A percentile compares a stretch with the other conserved stretches of the same genome.
Evolutionary conservation across 2,113 vertebrate genomes (phyloP).

Genomic region (Percina caprodes): DNA sequence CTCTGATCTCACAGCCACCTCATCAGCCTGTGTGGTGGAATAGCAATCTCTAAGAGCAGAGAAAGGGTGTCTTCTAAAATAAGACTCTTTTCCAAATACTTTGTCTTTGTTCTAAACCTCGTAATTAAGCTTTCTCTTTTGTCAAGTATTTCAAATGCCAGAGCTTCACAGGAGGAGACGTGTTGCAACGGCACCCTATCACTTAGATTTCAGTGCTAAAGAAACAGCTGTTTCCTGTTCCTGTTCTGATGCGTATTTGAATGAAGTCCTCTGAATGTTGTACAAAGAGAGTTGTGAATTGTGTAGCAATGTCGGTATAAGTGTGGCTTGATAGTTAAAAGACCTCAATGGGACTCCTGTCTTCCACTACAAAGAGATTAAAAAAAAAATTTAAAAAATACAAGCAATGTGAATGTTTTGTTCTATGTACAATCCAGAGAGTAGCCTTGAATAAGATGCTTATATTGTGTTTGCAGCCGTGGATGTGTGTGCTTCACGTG

Average conservation of each 20-base stretch:
- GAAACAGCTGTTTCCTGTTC: slow-evolving; percentile 33
- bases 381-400: slow-evolving; percentile 11
- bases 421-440: slow-evolving; percentile 3
- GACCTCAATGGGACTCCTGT: slow-evolving; percentile 15
- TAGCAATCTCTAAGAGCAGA: slow-evolving; percentile 4
- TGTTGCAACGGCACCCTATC: background rate
- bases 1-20: slow-evolving; percentile 48
- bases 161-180: background rate
- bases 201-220: slow-evolving; percentile 9
- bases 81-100: slow-evolving; percentile 1
- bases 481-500: background rate
- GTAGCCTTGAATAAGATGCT: slow-evolving; percentile 14
- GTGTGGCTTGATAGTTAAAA: slow-evolving; percentile 21
- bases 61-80: slow-evolving; percentile 31
- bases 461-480: slow-evolving; percentile 18
- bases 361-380: slow-evolving; percentile 27
- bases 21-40: slow-evolving; percentile 35
- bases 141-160: slow-evolving; percentile 9
- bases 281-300: background rate
- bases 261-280: background rate
- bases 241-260: slow-evolving; percentile 8
- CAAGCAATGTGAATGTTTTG: slow-evolving; percentile 34
- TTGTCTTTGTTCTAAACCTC: slow-evolving; percentile 16
- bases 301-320: background rate
- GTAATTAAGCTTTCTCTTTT: background rate